phyloP scores from a whole-genome alignment of 2,113 vertebrate genomes.

The Phalacrocorax pelagicus region DNA sequence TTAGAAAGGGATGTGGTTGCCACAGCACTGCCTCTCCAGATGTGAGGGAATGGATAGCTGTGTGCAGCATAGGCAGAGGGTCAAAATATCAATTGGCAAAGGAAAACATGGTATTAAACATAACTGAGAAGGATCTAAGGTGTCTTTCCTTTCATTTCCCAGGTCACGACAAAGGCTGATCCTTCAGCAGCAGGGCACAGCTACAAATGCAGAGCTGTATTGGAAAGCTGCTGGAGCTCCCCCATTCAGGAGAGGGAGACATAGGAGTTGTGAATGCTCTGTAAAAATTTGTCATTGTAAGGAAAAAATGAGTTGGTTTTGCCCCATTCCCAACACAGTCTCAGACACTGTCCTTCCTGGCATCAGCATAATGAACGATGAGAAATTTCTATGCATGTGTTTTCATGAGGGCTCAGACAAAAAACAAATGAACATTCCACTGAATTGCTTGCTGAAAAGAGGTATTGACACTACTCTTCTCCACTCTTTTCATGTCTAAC shows the following conservation, averaged over 20 bases:
- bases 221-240: neutral
- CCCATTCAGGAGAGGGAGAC: neutral
- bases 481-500: neutral
- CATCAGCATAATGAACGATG: neutral
- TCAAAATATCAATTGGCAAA: neutral
- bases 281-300: neutral
- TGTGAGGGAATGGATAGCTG: neutral
- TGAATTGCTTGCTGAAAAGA: neutral
- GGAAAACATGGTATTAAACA: neutral
- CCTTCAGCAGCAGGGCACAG: neutral
- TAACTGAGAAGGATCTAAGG: neutral
- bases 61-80: neutral
- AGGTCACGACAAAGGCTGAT: neutral
- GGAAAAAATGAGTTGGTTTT: neutral
- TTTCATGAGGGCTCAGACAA: neutral
- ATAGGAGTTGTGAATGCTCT: neutral
- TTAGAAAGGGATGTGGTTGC: neutral
- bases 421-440: neutral
- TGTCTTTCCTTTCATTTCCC: neutral
- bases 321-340: neutral
- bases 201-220: neutral
- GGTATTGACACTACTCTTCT: neutral
- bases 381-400: neutral
- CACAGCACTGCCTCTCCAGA: neutral
- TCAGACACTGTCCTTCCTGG: neutral